Evolutionary conservation across 2,888 invertebrate species (phyloP).

Genomic region (Metallyticus violacea): DNA sequence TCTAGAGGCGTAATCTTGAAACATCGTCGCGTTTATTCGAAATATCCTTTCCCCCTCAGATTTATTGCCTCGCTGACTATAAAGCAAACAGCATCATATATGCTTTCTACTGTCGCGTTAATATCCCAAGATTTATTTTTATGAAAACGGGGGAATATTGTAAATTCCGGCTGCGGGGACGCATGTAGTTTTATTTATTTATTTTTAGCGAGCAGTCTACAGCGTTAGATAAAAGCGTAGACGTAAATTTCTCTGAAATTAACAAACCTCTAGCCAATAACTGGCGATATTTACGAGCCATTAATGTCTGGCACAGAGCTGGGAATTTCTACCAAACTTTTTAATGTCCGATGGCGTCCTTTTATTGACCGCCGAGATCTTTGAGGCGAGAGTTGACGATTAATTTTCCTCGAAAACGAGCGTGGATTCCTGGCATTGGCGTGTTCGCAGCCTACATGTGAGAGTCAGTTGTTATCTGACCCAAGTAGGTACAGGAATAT

Average conservation of each 20-base stretch:
- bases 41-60: neutral
- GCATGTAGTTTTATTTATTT: neutral
- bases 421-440: neutral
- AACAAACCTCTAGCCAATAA: neutral
- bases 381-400: neutral
- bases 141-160: neutral
- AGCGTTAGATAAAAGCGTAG: neutral
- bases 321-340: neutral
- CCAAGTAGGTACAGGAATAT: no score
- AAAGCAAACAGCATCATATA: neutral
- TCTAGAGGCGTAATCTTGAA: neutral
- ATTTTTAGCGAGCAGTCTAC: neutral
- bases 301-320: neutral
- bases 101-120: neutral
- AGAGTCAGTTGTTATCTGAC: no score
- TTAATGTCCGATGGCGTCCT: neutral
- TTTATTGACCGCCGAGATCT: neutral
- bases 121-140: neutral
- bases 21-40: neutral
- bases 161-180: neutral
- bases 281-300: neutral
- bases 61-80: neutral
- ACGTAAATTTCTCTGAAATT: neutral
- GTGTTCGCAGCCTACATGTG: neutral
- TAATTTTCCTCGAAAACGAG: neutral